Conservation (phyloP, 2,888 invertebrate genomes). For the Agrochola lota region DNA sequence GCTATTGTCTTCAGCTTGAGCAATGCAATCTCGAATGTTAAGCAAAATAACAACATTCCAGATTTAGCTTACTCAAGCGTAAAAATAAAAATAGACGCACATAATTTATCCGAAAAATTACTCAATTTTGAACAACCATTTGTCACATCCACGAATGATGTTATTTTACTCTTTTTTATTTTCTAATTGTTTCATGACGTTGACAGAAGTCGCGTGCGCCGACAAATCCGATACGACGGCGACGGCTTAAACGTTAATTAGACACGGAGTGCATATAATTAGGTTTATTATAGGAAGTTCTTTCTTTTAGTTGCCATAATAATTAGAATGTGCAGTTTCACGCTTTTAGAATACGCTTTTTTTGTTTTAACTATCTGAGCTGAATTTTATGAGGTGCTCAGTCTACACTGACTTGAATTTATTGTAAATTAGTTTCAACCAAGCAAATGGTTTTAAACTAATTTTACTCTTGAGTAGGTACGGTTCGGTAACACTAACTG, state of each 20-base stretch:
- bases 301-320: slow-evolving; percentile 23
- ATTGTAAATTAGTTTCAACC: background rate
- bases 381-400: background rate
- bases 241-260: slow-evolving; percentile 31
- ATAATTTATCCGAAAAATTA: slow-evolving; percentile 32
- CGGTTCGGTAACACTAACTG: background rate
- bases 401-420: background rate
- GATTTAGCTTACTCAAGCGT: slow-evolving; percentile 16
- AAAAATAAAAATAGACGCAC: slow-evolving; percentile 1
- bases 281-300: slow-evolving; percentile 47
- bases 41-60: slow-evolving; percentile 1
- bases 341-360: too few species aligned
- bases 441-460: background rate
- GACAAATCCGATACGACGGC: slow-evolving; percentile 11
- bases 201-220: slow-evolving; percentile 43
- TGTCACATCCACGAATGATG: slow-evolving; percentile 29
- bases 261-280: slow-evolving; percentile 48
- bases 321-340: slow-evolving; percentile 22
- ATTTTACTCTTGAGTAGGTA: background rate
- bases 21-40: background rate
- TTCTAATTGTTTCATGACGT: slow-evolving; percentile 34
- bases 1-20: too few species aligned
- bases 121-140: slow-evolving; percentile 23
- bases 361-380: slow-evolving; percentile 6
- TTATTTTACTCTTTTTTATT: background rate